Base-by-base conservation (phyloP, 2,113 vertebrate species). In the Nycticryphes semicollaris region DNA sequence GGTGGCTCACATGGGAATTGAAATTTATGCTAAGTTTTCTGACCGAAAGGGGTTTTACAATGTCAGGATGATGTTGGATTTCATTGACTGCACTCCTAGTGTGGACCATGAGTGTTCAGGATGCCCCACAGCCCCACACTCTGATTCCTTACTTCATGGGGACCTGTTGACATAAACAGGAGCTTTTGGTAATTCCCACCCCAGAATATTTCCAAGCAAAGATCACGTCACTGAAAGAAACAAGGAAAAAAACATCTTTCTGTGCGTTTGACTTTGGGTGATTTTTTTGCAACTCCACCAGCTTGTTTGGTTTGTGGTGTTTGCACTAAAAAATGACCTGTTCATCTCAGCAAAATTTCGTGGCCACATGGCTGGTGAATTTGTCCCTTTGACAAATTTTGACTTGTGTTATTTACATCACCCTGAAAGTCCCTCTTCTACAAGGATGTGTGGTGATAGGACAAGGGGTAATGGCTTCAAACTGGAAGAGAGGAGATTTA, bases 41-140 rank as follows among this genome's bases (percentile, higher is more conserved):
- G 17, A 57, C 57, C 12, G 23, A 27, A 3, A 27, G 22, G 17
- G 14, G 1, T 20, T 10, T 25, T 76, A 80, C n/a, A 45, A 41
- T 0, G 0, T 21, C 39, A 16, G 43, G 27, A 2, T 25, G 18
- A 8, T 12, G 5, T 27, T 69, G 63, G 33, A 41, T 84, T 51
- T 77, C 5, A 3, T 2, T 28, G 54, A 12, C 4, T 0, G 4
- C 15, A 31, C 18, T 66, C 4, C 2, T n/a, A 47, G 14, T 51
- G 57, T 14, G 3, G 41, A 7, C n/a, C 6, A 3, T 5, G 33
- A 47, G n/a, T 0, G 0, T 74, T 43, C 28, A 33, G 45, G 12
- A 53, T 62, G 10, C 9, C 3, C 16, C 7, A 4, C 30, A 75
- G 30, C 43, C 35, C 33, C 43, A 11, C 18, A 7, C 18, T 63